Conservation (phyloP, 2,113 vertebrate genomes). For the Aegotheles bennettii region DNA sequence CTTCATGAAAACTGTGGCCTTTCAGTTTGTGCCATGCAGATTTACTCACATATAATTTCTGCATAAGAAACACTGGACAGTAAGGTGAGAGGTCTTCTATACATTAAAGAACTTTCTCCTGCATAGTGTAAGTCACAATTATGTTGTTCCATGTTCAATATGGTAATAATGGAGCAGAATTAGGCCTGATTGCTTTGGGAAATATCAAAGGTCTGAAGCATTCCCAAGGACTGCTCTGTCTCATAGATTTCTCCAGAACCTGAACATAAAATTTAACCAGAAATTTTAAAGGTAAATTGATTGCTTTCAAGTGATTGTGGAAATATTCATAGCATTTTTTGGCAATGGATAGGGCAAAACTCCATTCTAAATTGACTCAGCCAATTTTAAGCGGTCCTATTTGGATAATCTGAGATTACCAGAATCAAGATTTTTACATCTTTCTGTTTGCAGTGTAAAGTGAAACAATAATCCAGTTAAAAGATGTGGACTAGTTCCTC, state of each 20-base stretch:
- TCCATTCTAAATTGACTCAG: neutral
- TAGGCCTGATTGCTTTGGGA: neutral
- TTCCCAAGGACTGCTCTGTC: neutral
- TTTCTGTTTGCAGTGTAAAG: neutral
- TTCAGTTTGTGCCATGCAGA: fast-evolving
- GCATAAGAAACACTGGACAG: neutral
- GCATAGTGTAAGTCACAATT: neutral
- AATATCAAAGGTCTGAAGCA: neutral
- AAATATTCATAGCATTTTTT: neutral
- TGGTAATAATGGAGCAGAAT: neutral
- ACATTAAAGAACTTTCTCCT: neutral
- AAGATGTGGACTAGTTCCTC: neutral
- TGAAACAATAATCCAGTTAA: neutral
- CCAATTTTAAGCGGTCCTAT: neutral
- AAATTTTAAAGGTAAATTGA: neutral
- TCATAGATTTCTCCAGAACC: neutral
- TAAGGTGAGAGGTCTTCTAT: neutral
- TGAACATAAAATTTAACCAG: neutral
- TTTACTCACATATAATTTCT: neutral
- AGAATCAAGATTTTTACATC: neutral
- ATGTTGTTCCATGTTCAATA: fast-evolving
- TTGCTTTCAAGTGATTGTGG: neutral
- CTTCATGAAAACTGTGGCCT: neutral
- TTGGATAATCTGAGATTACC: neutral
- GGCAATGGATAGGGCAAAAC: neutral